Percentiles rank a stretch among this genome's conserved stretches.
Evolutionary conservation across 2,888 invertebrate genomes (phyloP).

Genomic region (Scaptomyza reducta): DNA sequence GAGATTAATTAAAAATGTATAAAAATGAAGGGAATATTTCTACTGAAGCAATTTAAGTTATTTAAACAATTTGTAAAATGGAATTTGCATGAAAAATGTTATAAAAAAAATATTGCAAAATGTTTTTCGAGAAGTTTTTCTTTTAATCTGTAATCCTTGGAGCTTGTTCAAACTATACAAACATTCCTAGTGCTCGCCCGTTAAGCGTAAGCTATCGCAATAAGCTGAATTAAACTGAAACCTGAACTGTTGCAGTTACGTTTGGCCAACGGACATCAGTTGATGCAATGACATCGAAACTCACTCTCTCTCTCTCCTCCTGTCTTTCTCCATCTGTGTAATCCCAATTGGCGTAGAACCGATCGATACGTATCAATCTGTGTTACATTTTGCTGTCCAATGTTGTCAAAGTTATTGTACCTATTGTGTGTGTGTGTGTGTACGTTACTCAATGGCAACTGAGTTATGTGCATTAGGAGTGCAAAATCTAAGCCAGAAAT

Average conservation of each 20-base stretch:
- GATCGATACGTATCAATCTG: slow-evolving; percentile 60
- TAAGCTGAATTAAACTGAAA: slow-evolving; percentile 11
- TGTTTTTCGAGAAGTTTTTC: neutral
- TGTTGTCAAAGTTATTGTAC: slow-evolving; percentile 66
- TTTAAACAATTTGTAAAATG: neutral
- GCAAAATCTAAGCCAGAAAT: slow-evolving; percentile 50
- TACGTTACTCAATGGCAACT: slow-evolving; percentile 23
- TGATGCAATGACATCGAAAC: slow-evolving; percentile 4
- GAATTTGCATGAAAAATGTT: neutral
- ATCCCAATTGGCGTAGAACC: slow-evolving; percentile 2
- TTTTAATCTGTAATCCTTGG: too few species aligned
- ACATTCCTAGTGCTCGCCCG: neutral
- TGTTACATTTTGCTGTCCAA: slow-evolving; percentile 42
- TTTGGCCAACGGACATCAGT: slow-evolving; percentile 39
- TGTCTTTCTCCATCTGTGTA: neutral
- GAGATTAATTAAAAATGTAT: neutral
- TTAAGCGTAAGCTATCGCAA: slow-evolving; percentile 6
- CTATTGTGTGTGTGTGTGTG: slow-evolving; percentile 42
- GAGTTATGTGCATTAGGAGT: slow-evolving; percentile 22
- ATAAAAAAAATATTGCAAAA: neutral
- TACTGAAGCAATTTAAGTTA: too few species aligned
- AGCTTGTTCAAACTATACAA: neutral
- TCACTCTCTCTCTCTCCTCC: neutral
- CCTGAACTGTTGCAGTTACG: slow-evolving; percentile 15
- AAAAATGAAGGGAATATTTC: too few species aligned